Conservation (phyloP, 2,113 vertebrate species). For the Romanogobio albipinnatus region DNA sequence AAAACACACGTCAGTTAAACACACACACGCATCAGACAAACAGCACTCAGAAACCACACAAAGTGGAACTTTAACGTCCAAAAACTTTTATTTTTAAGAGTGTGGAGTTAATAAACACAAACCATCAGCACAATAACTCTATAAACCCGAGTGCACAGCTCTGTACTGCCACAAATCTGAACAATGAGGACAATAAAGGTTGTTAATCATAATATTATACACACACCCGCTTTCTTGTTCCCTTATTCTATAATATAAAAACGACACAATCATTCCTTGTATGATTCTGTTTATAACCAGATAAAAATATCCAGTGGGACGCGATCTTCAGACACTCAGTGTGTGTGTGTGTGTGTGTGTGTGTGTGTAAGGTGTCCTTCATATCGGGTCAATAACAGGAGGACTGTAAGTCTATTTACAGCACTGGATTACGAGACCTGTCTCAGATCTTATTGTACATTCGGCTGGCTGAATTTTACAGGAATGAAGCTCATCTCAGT, state of each 20-base stretch:
- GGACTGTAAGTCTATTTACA: conserved; percentile 47
- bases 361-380: conserved; percentile 39
- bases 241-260: not conserved
- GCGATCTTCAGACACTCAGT: not conserved
- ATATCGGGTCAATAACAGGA: conserved; percentile 33
- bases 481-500: conserved; percentile 46
- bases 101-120: not conserved
- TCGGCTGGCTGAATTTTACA: conserved; percentile 58
- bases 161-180: not conserved
- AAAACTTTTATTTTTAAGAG: not conserved
- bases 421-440: conserved; percentile 30
- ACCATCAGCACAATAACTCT: not conserved
- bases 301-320: conserved; percentile 12
- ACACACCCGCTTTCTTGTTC: not conserved
- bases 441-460: conserved; percentile 66
- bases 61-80: not conserved
- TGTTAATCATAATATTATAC: not conserved
- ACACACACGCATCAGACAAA: not conserved
- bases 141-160: not conserved
- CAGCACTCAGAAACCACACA: too few relatives aligned
- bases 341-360: not conserved
- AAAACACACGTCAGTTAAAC: not conserved
- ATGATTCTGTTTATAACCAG: not conserved
- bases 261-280: not conserved
- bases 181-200: not conserved